These are phyloP conservation scores for Ectemnius cavifrons DNA, from an alignment of 2,888 invertebrate genomes.

Conservation along the genomic window DNA sequence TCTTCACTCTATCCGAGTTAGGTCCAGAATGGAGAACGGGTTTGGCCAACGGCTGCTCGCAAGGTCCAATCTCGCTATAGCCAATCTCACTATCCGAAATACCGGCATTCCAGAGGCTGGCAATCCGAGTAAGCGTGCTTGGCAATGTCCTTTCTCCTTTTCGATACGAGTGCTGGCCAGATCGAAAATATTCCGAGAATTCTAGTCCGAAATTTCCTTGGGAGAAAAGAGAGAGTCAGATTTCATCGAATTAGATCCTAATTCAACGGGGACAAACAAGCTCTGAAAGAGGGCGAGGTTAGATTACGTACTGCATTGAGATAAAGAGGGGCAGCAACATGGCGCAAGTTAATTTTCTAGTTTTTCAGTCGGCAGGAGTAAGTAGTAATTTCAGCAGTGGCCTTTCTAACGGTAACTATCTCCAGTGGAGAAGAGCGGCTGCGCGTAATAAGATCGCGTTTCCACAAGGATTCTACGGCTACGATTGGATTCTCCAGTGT, in stretches of 20 bases:
- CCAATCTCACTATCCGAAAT: conserved; percentile 2
- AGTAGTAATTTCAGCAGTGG: conserved; percentile 18
- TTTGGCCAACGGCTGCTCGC: background rate
- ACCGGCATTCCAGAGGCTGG: background rate
- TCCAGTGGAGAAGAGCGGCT: background rate
- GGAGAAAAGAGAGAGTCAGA: no score
- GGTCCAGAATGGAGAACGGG: background rate
- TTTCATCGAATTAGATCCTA: no score
- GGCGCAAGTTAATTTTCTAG: conserved; percentile 27
- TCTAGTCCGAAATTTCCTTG: no score
- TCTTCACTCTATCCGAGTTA: no score
- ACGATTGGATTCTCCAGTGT: no score
- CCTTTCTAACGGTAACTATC: background rate
- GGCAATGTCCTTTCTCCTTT: background rate
- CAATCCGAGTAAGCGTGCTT: background rate
- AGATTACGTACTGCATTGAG: no score
- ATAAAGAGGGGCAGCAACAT: no score
- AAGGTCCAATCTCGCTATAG: conserved; percentile 7
- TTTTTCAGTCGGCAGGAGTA: conserved; percentile 15
- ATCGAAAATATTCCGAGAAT: no score
- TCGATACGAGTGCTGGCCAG: background rate
- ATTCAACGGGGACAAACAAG: no score
- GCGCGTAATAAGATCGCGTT: background rate
- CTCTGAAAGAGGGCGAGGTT: no score
- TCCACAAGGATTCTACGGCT: background rate